Conservation (phyloP, 2,113 vertebrate species). For the Tragelaphus scriptus region DNA sequence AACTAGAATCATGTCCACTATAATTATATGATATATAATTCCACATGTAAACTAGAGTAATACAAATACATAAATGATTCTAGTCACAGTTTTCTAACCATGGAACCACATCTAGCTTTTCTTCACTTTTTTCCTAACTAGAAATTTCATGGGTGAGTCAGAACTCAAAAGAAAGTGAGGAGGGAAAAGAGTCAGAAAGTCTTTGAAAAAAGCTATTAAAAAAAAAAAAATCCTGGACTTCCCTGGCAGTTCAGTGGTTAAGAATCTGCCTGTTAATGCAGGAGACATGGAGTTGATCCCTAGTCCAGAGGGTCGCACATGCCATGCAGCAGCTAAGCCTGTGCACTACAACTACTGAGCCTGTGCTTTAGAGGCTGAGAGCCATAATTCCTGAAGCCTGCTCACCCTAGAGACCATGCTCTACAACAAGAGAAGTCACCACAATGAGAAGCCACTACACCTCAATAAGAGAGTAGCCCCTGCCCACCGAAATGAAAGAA, state of each 20-base stretch:
- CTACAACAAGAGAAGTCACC: background rate
- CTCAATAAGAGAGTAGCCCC: background rate
- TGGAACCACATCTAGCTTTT: background rate
- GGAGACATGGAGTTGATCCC: background rate
- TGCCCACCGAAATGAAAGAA: fast-evolving
- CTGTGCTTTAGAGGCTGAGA: background rate
- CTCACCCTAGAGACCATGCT: background rate
- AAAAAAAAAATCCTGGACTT: background rate
- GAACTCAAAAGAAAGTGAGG: background rate
- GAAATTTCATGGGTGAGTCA: conserved; percentile 39
- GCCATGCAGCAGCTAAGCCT: background rate
- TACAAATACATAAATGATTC: background rate
- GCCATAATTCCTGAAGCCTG: background rate
- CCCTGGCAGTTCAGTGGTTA: background rate
- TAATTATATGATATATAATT: conserved; percentile 20
- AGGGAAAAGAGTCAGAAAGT: background rate
- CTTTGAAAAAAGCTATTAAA: background rate
- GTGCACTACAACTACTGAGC: background rate
- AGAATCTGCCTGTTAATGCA: background rate
- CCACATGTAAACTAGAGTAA: background rate
- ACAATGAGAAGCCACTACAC: background rate
- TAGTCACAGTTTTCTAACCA: background rate
- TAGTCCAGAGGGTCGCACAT: background rate
- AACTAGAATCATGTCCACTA: background rate
- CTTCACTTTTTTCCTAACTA: background rate